phyloP scores from a whole-genome alignment of 2,113 vertebrate genomes.

The Tringa solitaria region DNA sequence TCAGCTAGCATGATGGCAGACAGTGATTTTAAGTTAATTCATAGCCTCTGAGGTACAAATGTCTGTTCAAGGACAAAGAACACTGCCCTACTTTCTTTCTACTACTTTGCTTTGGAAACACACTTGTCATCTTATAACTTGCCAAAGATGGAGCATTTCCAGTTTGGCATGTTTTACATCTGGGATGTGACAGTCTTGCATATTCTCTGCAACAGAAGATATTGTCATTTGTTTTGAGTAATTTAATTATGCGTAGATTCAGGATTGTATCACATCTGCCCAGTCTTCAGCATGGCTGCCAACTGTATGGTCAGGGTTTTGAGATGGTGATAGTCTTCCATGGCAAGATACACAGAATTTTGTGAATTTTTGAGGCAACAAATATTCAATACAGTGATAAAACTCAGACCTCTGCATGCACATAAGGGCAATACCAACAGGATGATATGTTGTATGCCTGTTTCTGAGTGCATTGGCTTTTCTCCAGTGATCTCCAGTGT shows the following conservation, averaged over 20 bases:
- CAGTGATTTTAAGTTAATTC: not conserved
- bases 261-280: not conserved
- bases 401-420: not conserved
- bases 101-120: not conserved
- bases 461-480: not conserved
- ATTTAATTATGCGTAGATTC: not conserved
- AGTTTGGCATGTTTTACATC: not conserved
- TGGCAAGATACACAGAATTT: not conserved
- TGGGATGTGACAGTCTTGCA: not conserved
- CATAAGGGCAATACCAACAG: not conserved
- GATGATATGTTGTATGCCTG: not conserved
- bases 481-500: not conserved
- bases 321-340: not conserved
- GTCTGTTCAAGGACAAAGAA: slow-evolving; percentile 8
- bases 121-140: not conserved
- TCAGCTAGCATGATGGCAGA: not conserved
- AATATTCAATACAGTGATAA: not conserved
- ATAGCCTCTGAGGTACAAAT: not conserved
- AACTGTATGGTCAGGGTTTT: not conserved
- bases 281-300: not conserved
- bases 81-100: not conserved
- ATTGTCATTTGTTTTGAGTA: not conserved
- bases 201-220: not conserved
- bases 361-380: slow-evolving; percentile 19
- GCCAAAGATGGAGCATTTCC: not conserved